These are phyloP conservation scores for Fulmarus glacialis DNA, from an alignment of 2,113 vertebrate species.

Conservation along the genomic window DNA sequence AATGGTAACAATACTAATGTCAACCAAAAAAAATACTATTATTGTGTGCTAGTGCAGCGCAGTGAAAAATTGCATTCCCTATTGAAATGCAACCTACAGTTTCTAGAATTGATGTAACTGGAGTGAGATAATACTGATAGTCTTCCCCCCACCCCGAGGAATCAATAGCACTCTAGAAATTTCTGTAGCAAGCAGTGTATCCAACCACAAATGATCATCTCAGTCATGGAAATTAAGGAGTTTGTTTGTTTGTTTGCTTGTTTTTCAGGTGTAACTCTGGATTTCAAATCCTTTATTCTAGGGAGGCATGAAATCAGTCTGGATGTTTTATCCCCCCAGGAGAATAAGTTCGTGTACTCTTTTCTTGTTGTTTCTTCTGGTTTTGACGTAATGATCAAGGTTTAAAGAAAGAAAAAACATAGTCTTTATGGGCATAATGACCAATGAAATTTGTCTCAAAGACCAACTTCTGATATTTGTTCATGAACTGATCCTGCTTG, in stretches of 20 bases:
- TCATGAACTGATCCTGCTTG: not conserved
- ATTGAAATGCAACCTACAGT: not conserved
- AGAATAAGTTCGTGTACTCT: not conserved
- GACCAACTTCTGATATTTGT: not conserved
- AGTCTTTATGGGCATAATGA: not conserved
- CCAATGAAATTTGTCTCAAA: not conserved
- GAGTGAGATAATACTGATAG: not conserved
- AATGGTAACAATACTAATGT: not conserved
- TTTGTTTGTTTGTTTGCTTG: not conserved
- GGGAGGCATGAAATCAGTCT: not conserved
- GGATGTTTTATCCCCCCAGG: not conserved
- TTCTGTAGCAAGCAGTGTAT: not conserved
- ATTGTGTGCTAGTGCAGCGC: not conserved
- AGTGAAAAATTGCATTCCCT: not conserved
- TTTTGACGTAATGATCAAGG: not conserved
- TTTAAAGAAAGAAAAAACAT: not conserved
- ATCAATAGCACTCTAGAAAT: not conserved
- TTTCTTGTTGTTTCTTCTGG: not conserved
- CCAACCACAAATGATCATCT: not conserved
- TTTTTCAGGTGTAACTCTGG: not conserved
- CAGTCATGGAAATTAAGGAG: not conserved
- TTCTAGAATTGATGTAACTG: not conserved
- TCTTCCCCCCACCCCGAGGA: accelerated
- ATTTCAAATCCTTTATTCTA: not conserved
- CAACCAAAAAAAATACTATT: not conserved